Evolutionary conservation across 2,113 vertebrate species (phyloP).

Genomic region (Chaenocephalus aceratus): DNA sequence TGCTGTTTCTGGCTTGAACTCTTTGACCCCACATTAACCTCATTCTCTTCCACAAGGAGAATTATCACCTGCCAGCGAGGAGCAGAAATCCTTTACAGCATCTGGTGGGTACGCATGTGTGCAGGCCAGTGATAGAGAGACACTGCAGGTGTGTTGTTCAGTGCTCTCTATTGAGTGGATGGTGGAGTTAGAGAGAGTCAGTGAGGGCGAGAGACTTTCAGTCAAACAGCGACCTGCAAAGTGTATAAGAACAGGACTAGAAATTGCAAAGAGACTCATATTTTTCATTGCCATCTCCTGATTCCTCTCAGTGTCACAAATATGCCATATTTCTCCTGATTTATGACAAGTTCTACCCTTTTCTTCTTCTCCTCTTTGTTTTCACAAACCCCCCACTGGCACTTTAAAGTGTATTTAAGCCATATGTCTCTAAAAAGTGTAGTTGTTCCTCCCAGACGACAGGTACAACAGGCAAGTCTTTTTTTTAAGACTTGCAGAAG

Average conservation of each 20-base stretch:
- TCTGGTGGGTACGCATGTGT: constrained; percentile 54
- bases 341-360: no score
- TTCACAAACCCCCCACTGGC: no score
- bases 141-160: constrained; percentile 23
- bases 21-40: constrained; percentile 86
- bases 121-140: constrained; percentile 42
- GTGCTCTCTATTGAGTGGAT: constrained; percentile 1
- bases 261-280: neutral
- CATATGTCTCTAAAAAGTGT: no score
- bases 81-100: constrained; percentile 72
- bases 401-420: no score
- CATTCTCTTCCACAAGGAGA: constrained; percentile 54
- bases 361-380: no score
- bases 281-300: no score
- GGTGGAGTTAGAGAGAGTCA: neutral
- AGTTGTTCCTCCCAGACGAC: no score
- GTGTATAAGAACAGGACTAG: neutral
- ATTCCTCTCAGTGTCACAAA: no score
- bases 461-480: no score
- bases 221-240: neutral
- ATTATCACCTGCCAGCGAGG: constrained; percentile 67
- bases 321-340: no score
- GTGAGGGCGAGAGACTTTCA: neutral
- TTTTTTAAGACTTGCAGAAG: no score
- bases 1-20: constrained; percentile 76